Evolutionary conservation across 2,113 vertebrate genomes (phyloP), one percentile per base, ranked within the genome.

Genomic region (Panthera leo): DNA sequence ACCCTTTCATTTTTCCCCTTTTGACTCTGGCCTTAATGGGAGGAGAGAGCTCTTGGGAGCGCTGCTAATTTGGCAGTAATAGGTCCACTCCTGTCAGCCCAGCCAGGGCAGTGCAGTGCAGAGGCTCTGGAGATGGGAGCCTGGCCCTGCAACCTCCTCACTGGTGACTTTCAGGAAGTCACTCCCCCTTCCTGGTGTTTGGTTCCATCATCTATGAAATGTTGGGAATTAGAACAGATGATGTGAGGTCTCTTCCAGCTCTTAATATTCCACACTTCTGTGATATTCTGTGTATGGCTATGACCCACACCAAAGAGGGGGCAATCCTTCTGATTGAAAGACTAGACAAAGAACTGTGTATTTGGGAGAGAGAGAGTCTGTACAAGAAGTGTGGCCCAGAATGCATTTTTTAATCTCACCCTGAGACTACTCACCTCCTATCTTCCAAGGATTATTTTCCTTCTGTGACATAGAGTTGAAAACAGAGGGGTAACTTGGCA

Each of bases 1-100:
- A 90, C 96, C 93, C 96, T 92, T 92, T 94, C 96, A 63, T 94
- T 95, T 97, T 98, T 98, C 95, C 97, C 98, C 97, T 96, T 97
- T 97, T 98, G 97, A 98, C 98, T 97, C 97, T 98, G 98, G 97
- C 95, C 97, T 95, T 97, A 79, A 79, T 36, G 96, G 82, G 82
- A 97, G 68, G 89, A 97, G 92, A 95, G 95, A 88, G 71, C 89
- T 96, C 87, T 75, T 58, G 94, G 75, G 89, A 85, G 71, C 61
- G 61, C 89, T 87, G 83, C 78, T 84, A 29, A 89, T 90, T 82
- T 39, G 42, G 79, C 85, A 25, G 29, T 58, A n/a, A 31, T 29
- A n/a, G 4, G 9, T 92, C 78, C 83, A 63, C 29, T 45, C 42
- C 85, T 80, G 34, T 97, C 78, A 91, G 19, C 42, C 31, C 68